Conservation (phyloP, 2,888 invertebrate species). For the Synanthedon formicaeformis region DNA sequence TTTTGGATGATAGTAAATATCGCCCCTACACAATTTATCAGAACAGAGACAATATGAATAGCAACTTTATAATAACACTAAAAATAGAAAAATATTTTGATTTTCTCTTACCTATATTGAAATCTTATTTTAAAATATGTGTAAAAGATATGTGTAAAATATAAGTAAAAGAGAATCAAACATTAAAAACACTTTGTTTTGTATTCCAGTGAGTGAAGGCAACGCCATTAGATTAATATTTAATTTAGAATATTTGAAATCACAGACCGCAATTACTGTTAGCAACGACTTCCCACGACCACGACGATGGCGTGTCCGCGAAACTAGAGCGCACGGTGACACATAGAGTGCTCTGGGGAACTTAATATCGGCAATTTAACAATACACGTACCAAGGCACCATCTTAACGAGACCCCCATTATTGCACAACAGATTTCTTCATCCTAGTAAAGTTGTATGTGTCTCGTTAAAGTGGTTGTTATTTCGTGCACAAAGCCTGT, state of each 20-base stretch:
- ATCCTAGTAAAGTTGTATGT: constrained; percentile 13
- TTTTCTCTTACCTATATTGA: too few relatives aligned
- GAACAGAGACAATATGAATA: too few relatives aligned
- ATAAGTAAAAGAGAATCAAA: too few relatives aligned
- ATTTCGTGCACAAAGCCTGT: constrained; percentile 21
- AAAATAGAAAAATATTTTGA: too few relatives aligned
- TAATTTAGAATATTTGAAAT: constrained; percentile 29
- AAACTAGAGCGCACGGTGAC: constrained; percentile 53
- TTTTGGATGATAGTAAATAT: too few relatives aligned
- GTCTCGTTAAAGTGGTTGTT: constrained; percentile 25
- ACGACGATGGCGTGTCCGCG: constrained; percentile 29
- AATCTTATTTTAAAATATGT: too few relatives aligned
- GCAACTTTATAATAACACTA: too few relatives aligned
- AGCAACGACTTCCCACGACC: constrained; percentile 53
- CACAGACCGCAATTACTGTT: constrained; percentile 33
- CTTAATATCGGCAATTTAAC: constrained; percentile 43
- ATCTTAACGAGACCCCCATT: constrained; percentile 24
- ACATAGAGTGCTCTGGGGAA: constrained; percentile 38
- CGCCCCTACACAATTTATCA: too few relatives aligned
- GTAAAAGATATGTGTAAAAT: too few relatives aligned
- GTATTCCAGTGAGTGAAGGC: too few relatives aligned
- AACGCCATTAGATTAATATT: constrained; percentile 1
- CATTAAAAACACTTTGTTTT: too few relatives aligned
- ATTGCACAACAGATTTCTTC: constrained; percentile 2
- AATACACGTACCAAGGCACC: constrained; percentile 25